A percentile compares a stretch with the other conserved stretches of the same genome.
phyloP scores from a whole-genome alignment of 2,888 invertebrate genomes.

The Phanerotoma sp. region DNA sequence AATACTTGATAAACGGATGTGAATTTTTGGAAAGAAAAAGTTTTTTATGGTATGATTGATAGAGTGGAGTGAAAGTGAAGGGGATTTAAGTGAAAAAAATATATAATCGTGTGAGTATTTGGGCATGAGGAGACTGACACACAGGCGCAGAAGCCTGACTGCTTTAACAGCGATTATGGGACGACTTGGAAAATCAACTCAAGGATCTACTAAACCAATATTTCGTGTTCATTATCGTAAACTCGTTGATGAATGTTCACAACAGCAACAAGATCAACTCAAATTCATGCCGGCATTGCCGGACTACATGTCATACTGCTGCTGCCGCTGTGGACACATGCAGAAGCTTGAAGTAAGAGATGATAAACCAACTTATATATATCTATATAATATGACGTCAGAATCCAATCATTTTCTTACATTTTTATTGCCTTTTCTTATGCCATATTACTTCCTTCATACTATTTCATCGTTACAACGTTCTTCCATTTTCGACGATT shows the following conservation, averaged over 20 bases:
- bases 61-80: not conserved
- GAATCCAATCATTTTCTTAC: not conserved
- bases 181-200: slow-evolving; percentile 58
- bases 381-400: not conserved
- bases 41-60: not conserved
- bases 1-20: too few relatives aligned
- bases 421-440: not conserved
- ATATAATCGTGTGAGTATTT: slow-evolving; percentile 40
- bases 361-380: not conserved
- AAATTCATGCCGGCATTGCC: slow-evolving; percentile 61
- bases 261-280: slow-evolving; percentile 51
- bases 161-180: slow-evolving; percentile 60
- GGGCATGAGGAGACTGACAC: slow-evolving; percentile 55
- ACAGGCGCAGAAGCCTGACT: slow-evolving; percentile 53
- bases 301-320: slow-evolving; percentile 64
- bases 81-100: not conserved
- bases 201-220: slow-evolving; percentile 56
- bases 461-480: not conserved
- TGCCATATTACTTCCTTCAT: not conserved
- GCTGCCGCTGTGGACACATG: slow-evolving; percentile 64
- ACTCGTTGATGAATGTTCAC: slow-evolving; percentile 61
- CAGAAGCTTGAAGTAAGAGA: slow-evolving; percentile 63
- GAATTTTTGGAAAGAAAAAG: not conserved
- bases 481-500: not conserved
- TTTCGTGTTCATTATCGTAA: slow-evolving; percentile 64